Percentiles rank a stretch among this genome's conserved stretches.
phyloP scores from a whole-genome alignment of 2,888 invertebrate species.

The Tigriopus californicus region DNA sequence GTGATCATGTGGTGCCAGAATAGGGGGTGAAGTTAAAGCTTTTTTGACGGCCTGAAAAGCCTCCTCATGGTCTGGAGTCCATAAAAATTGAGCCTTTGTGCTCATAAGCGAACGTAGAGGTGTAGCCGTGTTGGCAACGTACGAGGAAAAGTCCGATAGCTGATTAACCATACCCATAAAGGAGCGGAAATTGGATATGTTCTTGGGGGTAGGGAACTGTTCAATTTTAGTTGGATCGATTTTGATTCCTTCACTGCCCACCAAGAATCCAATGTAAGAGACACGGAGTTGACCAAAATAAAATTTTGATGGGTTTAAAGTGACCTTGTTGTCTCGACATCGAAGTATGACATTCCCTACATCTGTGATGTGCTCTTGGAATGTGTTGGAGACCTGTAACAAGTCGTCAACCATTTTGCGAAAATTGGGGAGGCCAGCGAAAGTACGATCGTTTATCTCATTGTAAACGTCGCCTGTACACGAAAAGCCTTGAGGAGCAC shows the following conservation, averaged over 20 bases:
- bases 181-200: conserved; percentile 15
- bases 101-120: conserved; percentile 1
- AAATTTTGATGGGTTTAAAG: conserved; percentile 4
- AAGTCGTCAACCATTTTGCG: conserved; percentile 4
- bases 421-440: background rate
- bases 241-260: background rate
- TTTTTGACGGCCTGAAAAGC: background rate
- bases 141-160: conserved; percentile 8
- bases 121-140: background rate
- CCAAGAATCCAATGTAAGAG: background rate
- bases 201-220: conserved; percentile 3
- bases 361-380: background rate
- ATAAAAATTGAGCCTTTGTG: background rate
- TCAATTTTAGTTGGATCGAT: background rate
- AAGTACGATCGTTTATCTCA: background rate
- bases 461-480: background rate
- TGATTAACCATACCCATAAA: conserved; percentile 15
- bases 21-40: background rate
- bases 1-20: background rate
- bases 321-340: conserved; percentile 1
- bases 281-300: background rate
- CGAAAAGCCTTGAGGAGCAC: background rate
- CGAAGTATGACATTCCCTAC: background rate
- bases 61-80: background rate
- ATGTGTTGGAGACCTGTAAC: background rate